Evolutionary conservation across 2,888 invertebrate genomes (phyloP).

Genomic region (Meteorus colon): DNA sequence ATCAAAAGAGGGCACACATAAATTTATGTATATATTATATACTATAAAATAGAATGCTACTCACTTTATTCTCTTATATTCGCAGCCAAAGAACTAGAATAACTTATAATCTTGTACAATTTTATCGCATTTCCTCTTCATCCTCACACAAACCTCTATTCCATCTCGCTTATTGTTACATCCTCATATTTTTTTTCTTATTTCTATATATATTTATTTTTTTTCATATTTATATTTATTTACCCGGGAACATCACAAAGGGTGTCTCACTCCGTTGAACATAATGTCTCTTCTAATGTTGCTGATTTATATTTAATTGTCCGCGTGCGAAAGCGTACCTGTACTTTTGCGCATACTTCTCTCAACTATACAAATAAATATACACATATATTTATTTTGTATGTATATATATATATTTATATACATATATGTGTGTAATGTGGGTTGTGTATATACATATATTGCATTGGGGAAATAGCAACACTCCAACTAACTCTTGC

Average conservation of each 20-base stretch:
- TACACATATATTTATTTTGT: neutral
- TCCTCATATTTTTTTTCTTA: conserved; percentile 44
- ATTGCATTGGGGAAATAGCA: conserved; percentile 21
- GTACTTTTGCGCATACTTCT: neutral
- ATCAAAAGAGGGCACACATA: neutral
- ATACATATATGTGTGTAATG: neutral
- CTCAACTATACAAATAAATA: neutral
- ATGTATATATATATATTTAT: neutral
- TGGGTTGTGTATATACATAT: neutral
- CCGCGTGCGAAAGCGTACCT: conserved; percentile 11
- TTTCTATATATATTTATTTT: neutral
- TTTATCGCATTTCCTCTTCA: conserved; percentile 8
- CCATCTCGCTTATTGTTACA: conserved; percentile 47
- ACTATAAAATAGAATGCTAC: neutral
- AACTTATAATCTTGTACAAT: conserved; percentile 11
- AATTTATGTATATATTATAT: neutral
- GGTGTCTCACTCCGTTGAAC: conserved; percentile 36
- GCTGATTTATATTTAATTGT: conserved; percentile 39
- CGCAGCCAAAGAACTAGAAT: neutral
- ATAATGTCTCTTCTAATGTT: conserved; percentile 19
- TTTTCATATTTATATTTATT: conserved; percentile 40
- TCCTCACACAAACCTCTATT: conserved; percentile 25
- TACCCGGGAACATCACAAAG: conserved; percentile 34
- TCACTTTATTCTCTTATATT: conserved; percentile 4
- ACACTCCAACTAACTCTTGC: conserved; percentile 9